Base-by-base conservation (phyloP, 2,113 vertebrate genomes). In the Dascyllus trimaculatus region DNA sequence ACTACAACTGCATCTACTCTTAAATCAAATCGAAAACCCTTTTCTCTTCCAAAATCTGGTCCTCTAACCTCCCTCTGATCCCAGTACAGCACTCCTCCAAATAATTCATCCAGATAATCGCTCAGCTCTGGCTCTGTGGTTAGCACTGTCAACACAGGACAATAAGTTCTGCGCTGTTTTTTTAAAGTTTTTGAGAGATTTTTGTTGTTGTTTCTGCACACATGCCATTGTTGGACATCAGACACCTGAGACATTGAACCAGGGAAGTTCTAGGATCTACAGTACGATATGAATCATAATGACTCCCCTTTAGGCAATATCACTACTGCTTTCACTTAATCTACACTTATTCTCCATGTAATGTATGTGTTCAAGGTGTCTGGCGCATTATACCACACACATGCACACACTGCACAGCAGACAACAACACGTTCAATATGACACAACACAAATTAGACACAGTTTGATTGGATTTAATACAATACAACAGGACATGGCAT, bases 31-130 rank as follows among this genome's bases (percentile, higher is more conserved):
- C 45, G 48, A 57, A 57, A 71, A 22, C 2, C 1, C 3, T 35
- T 29, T 19, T 18, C 61, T 56, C 11, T 29, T 69, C 65, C 65
- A 70, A 24, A 22, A 54, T 48, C 54, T 19, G 53, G n/a, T 60
- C 57, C 18, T 76, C 38, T 19, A 46, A 19, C 35, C 54, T 54
- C 66, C 52, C 43, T 32, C 62, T 75, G 59, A 76, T 76, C 54
- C 53, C 60, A 48, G 26, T 26, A 11, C 46, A 65, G 17, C 17
- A 29, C 66, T 71, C 59, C 71, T 64, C 43, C 19, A 17, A 43
- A 57, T 75, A 75, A 75, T 71, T 82, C 67, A 65, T 53, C 45
- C 49, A 25, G 46, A 54, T 52, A 64, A 59, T 65, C 13, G 25
- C 25, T 43, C 4, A 22, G 2, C 64, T 70, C 24, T 48, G 38